phyloP scores from a whole-genome alignment of 2,888 invertebrate species.

The Acanthoscelides obtectus region DNA sequence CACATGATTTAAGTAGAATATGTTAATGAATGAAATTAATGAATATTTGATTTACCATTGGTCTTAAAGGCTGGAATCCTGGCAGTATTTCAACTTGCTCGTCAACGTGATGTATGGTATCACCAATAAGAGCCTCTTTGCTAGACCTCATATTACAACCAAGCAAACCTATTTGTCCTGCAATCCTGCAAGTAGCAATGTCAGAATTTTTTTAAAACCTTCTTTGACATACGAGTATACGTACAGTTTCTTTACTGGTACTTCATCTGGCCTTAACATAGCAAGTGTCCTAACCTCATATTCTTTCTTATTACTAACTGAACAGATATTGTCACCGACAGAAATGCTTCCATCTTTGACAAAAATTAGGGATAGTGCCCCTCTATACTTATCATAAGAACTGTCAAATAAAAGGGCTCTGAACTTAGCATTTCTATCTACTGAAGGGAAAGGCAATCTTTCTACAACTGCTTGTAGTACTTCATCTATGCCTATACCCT shows the following conservation, averaged over 20 bases:
- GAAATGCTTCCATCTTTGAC: constrained; percentile 71
- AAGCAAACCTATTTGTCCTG: constrained; percentile 92
- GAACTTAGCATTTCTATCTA: constrained; percentile 57
- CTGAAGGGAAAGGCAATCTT: constrained; percentile 70
- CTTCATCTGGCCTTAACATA: constrained; percentile 73
- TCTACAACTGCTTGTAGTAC: constrained; percentile 75
- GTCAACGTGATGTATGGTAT: constrained; percentile 62
- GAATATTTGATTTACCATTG: constrained; percentile 58
- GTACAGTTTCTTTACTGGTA: constrained; percentile 59
- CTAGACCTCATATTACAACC: constrained; percentile 74
- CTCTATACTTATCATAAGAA: constrained; percentile 86
- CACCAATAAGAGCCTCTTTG: constrained; percentile 71
- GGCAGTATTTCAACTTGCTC: constrained; percentile 55
- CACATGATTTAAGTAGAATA: no score
- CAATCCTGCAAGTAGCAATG: constrained; percentile 48
- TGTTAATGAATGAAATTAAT: no score
- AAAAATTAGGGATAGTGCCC: constrained; percentile 72
- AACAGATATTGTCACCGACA: constrained; percentile 72
- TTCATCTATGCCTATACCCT: constrained; percentile 76
- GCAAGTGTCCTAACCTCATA: constrained; percentile 78
- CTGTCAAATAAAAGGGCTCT: constrained; percentile 88
- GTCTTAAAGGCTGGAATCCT: constrained; percentile 64
- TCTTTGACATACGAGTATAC: constrained; percentile 31
- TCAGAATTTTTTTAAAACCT: constrained; percentile 7
- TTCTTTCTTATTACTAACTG: constrained; percentile 63